Conservation (phyloP, 1,140 invertebrate genomes). For the Drosophila rufa region DNA sequence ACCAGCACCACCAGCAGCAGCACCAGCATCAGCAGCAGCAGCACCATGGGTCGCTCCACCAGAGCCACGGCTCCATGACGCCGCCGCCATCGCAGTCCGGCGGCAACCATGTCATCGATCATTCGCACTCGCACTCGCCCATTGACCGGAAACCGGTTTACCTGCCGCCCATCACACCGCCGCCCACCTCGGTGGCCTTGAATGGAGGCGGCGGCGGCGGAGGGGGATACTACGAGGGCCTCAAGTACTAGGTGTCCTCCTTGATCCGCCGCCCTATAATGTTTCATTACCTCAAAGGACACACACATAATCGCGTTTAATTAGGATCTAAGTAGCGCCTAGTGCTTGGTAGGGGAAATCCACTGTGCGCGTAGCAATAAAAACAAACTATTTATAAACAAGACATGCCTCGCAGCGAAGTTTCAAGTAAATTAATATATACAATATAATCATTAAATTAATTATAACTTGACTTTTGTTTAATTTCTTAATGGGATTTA, state of each 20-base stretch:
- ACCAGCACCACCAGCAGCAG: slow-evolving; percentile 31
- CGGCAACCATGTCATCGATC: slow-evolving; percentile 67
- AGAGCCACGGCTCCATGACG: slow-evolving; percentile 68
- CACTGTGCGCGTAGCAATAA: slow-evolving; percentile 31
- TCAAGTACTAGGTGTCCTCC: slow-evolving; percentile 61
- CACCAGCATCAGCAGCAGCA: slow-evolving; percentile 37
- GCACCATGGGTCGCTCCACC: slow-evolving; percentile 29
- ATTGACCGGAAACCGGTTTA: slow-evolving; percentile 81
- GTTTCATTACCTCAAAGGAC: slow-evolving; percentile 76
- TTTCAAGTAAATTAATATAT: slow-evolving; percentile 8
- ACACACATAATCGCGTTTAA: slow-evolving; percentile 56
- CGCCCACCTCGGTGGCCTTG: slow-evolving; percentile 57
- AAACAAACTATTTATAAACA: slow-evolving; percentile 45
- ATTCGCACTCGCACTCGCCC: slow-evolving; percentile 45
- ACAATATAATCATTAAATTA: slow-evolving; percentile 9
- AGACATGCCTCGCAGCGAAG: slow-evolving; percentile 28
- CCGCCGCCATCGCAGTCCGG: slow-evolving; percentile 73
- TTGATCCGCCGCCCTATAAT: neutral
- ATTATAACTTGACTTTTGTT: neutral
- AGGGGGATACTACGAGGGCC: slow-evolving; percentile 70
- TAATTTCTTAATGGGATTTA: neutral
- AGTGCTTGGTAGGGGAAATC: slow-evolving; percentile 42
- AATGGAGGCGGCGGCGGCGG: slow-evolving; percentile 40
- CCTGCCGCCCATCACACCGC: slow-evolving; percentile 75
- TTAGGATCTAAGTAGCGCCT: slow-evolving; percentile 59